Percentiles rank a stretch among this genome's conserved stretches.
These are phyloP conservation scores for Tromatobia lineatoria DNA, from an alignment of 2,888 invertebrate species.

Conservation along the genomic window DNA sequence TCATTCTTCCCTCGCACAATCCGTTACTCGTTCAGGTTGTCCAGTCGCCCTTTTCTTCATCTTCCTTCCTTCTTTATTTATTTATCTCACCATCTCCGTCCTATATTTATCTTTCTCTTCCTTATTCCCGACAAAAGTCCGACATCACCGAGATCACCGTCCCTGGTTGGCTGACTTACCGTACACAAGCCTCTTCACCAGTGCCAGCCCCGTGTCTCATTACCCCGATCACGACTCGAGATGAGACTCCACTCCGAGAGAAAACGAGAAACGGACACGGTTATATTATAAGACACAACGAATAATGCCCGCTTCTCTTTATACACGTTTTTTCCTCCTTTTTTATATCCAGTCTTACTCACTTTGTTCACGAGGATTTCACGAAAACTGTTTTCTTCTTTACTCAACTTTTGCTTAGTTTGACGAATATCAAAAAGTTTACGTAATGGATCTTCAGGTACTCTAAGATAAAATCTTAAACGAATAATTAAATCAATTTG, in stretches of 20 bases:
- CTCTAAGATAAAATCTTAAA: too few species aligned
- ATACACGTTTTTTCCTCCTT: constrained; percentile 62
- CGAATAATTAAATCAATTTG: too few species aligned
- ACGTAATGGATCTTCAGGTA: too few species aligned
- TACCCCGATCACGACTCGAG: constrained; percentile 85
- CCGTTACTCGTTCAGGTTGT: constrained; percentile 50
- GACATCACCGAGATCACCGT: constrained; percentile 41
- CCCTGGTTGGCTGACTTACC: constrained; percentile 60
- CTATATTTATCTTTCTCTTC: constrained; percentile 52
- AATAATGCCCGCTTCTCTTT: constrained; percentile 71
- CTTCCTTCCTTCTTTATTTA: constrained; percentile 29
- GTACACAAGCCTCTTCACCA: constrained; percentile 60
- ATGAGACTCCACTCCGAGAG: constrained; percentile 78
- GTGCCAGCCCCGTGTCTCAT: constrained; percentile 82
- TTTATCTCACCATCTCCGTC: constrained; percentile 23
- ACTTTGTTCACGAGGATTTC: constrained; percentile 42
- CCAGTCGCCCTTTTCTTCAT: constrained; percentile 30
- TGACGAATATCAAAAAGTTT: background rate
- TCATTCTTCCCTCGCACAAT: constrained; percentile 27
- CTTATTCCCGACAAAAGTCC: constrained; percentile 47
- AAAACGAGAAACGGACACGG: constrained; percentile 82
- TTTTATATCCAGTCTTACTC: constrained; percentile 11
- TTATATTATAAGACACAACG: constrained; percentile 84
- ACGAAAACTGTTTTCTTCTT: background rate
- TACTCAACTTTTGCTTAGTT: background rate